Evolutionary conservation across 1,140 invertebrate species (phyloP).

Genomic region (Tetragonula clypearis): DNA sequence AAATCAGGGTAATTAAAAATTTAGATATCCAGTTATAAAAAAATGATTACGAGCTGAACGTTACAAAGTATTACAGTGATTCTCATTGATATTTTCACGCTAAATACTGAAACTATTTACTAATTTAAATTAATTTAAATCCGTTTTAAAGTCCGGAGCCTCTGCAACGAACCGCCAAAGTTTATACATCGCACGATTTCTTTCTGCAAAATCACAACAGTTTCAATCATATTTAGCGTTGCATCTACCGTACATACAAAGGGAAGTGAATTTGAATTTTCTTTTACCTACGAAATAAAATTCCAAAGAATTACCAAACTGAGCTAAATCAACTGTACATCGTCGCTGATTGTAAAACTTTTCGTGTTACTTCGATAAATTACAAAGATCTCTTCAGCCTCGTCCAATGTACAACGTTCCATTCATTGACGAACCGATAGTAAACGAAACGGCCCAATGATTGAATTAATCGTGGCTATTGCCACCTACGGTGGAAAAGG

Average conservation of each 20-base stretch:
- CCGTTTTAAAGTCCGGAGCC: too few relatives aligned
- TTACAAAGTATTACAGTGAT: too few relatives aligned
- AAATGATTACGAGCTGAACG: background rate
- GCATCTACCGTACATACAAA: background rate
- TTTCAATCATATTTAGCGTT: too few relatives aligned
- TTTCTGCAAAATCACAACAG: too few relatives aligned
- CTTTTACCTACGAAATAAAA: background rate
- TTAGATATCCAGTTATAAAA: background rate
- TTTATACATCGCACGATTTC: too few relatives aligned
- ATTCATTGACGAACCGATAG: background rate
- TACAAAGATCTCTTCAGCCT: background rate
- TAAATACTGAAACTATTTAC: too few relatives aligned
- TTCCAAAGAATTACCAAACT: too few relatives aligned
- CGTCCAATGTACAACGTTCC: background rate
- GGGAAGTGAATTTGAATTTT: background rate
- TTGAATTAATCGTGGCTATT: slow-evolving; percentile 42
- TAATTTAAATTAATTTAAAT: too few relatives aligned
- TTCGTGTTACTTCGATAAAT: background rate
- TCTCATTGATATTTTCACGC: too few relatives aligned
- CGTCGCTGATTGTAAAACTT: background rate
- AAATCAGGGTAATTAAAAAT: background rate
- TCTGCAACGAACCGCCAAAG: too few relatives aligned
- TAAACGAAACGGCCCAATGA: background rate
- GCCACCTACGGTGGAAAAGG: background rate
- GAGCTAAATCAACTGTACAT: too few relatives aligned